Conservation (phyloP, 2,888 invertebrate genomes). For the Chymomyza amoena region DNA sequence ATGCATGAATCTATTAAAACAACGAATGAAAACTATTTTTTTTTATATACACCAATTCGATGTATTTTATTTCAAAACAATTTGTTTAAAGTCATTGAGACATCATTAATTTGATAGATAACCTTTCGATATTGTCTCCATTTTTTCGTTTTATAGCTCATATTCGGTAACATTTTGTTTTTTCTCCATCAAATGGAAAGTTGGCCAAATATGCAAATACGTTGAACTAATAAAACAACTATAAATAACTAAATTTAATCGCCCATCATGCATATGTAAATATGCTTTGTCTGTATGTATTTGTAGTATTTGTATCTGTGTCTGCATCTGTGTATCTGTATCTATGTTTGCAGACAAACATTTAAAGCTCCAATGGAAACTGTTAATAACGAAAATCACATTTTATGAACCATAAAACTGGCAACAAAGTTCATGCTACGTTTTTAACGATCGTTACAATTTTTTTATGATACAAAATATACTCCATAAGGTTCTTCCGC, state of each 20-base stretch:
- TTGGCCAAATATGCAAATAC: constrained; percentile 35
- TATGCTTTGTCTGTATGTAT: not conserved
- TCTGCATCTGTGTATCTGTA: not conserved
- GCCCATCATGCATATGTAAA: constrained; percentile 30
- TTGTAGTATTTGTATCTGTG: not conserved
- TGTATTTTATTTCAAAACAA: not conserved
- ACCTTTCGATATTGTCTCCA: not conserved
- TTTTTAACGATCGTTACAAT: not conserved
- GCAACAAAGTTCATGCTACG: not conserved
- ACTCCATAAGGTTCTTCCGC: not conserved
- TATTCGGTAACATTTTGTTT: constrained; percentile 17
- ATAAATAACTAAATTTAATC: constrained; percentile 7
- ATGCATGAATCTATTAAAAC: not conserved
- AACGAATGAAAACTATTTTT: not conserved
- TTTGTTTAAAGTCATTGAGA: not conserved
- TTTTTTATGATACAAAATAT: not conserved
- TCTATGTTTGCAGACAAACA: constrained; percentile 28
- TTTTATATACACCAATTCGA: not conserved
- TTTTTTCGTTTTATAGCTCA: constrained; percentile 17
- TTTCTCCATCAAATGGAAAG: not conserved
- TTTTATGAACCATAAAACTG: constrained; percentile 27
- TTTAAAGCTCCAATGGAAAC: constrained; percentile 14
- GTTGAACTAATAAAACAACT: constrained; percentile 2
- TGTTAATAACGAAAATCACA: constrained; percentile 20
- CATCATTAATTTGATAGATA: not conserved